A percentile compares a stretch with the other conserved stretches of the same genome.
Evolutionary conservation across 2,888 invertebrate species (phyloP).

Genomic region (Leptopilina myrica): DNA sequence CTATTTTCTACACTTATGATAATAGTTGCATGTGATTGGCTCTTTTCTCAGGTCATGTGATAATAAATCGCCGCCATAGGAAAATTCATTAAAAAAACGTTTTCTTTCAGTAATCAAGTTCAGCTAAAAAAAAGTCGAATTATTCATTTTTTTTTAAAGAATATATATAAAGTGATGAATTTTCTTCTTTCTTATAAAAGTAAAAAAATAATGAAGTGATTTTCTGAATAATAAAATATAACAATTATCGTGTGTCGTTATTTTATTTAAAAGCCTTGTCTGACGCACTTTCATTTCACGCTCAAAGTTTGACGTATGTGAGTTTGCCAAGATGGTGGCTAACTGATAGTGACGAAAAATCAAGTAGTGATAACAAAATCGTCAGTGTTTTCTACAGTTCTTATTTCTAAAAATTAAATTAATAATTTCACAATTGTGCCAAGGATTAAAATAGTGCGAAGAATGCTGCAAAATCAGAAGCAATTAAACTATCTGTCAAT

Average conservation of each 20-base stretch:
- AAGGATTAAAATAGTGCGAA: neutral
- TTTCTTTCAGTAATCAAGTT: conserved; percentile 17
- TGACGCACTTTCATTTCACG: conserved; percentile 21
- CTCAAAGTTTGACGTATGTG: conserved; percentile 34
- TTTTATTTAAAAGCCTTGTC: conserved; percentile 1
- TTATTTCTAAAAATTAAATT: neutral
- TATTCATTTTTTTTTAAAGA: neutral
- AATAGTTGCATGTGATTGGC: conserved; percentile 20
- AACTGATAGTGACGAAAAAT: conserved; percentile 47
- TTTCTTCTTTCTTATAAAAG: neutral
- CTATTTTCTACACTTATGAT: neutral
- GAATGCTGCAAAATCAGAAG: conserved; percentile 24
- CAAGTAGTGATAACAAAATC: conserved; percentile 46
- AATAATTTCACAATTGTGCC: neutral
- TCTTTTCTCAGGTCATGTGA: conserved; percentile 17
- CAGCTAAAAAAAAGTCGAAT: neutral
- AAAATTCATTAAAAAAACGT: conserved; percentile 28
- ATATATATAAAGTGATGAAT: neutral
- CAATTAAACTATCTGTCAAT: neutral
- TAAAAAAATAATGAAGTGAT: neutral
- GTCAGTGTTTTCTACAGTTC: conserved; percentile 12
- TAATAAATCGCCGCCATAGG: neutral
- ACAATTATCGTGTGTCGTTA: neutral
- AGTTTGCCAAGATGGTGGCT: conserved; percentile 48
- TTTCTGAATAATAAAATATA: neutral